Evolutionary conservation across 2,113 vertebrate genomes (phyloP), one percentile per base, ranked within the genome.

Genomic region (Raphicerus campestris): DNA sequence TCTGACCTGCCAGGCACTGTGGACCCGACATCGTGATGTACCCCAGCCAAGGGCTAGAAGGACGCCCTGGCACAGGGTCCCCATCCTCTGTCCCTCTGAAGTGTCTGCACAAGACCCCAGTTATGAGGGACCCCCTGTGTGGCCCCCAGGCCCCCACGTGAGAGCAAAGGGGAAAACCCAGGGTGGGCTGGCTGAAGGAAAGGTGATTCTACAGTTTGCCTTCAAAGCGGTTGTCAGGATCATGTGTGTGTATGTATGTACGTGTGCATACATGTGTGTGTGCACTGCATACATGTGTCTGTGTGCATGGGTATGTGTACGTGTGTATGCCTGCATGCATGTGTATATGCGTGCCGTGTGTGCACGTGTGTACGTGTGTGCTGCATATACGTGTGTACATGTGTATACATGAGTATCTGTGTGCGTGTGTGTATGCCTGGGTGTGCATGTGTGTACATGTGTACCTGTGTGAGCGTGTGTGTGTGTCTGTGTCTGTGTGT

Each of bases 121-220:
- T 10, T 58, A 63, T 0, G 0, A 35, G 30, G 42, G 42, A 22
- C 8, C 47, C 10, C 1, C 26, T 9, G 6, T 35, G 56, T 17
- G 7, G 53, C 82, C 0, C 0, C 2, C 7, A 6, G 5, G 6
- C 2, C 20, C 63, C 42, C 1, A 0, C 7, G 1, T 2, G 0
- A 19, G 10, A 0, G 3, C 39, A 26, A 42, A 51, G n/a, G 42
- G 51, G 3, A 45, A 32, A 26, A 66, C 3, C 0, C 32, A 20
- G n/a, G 22, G 10, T 5, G 6, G 45, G 30, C 32, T 2, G 11
- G 53, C 28, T n/a, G 24, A 17, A 30, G 24, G 49, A 51, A 47
- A 58, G n/a, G 7, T 10, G 6, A 3, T 2, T 7, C 47, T 22
- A 15, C 14, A 10, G 28, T 0, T 11, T 5, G 32, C 17, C 35